Percentiles rank a stretch among this genome's conserved stretches.
Evolutionary conservation across 2,113 vertebrate genomes (phyloP).

Genomic region (Phocoena phocoena): DNA sequence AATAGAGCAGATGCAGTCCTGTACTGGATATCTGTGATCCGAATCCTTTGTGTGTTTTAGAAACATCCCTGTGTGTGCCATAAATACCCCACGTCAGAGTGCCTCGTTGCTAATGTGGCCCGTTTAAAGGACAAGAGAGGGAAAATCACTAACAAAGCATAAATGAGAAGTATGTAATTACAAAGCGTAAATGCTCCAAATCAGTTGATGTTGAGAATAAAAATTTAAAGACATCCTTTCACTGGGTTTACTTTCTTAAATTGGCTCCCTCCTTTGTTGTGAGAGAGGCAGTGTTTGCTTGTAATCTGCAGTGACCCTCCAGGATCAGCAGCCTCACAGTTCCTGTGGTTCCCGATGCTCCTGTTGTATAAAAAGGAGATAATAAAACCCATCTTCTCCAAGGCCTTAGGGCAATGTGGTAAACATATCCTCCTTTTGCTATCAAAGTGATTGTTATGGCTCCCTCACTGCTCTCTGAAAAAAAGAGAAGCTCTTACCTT

Average conservation of each 20-base stretch:
- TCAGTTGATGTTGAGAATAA: constrained; percentile 8
- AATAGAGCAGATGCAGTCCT: background rate
- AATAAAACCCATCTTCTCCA: background rate
- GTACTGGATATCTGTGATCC: background rate
- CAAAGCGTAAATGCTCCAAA: background rate
- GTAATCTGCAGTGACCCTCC: background rate
- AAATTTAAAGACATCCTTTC: background rate
- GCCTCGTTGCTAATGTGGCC: background rate
- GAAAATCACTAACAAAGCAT: constrained; percentile 13
- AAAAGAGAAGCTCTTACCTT: background rate
- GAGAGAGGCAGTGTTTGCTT: background rate
- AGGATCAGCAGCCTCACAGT: background rate
- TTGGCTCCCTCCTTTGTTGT: constrained; percentile 37
- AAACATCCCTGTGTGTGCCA: background rate
- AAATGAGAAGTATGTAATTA: constrained; percentile 48
- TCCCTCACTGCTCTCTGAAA: background rate
- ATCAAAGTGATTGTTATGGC: background rate
- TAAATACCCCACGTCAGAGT: background rate
- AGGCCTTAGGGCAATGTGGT: background rate
- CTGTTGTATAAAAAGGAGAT: background rate
- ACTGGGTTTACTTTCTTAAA: background rate
- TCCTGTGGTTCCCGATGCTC: background rate
- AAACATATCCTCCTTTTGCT: background rate
- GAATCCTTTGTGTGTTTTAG: background rate
- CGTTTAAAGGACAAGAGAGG: background rate